These are phyloP conservation scores for Thaumatotibia leucotreta DNA, from an alignment of 1,140 invertebrate species.

Conservation along the genomic window DNA sequence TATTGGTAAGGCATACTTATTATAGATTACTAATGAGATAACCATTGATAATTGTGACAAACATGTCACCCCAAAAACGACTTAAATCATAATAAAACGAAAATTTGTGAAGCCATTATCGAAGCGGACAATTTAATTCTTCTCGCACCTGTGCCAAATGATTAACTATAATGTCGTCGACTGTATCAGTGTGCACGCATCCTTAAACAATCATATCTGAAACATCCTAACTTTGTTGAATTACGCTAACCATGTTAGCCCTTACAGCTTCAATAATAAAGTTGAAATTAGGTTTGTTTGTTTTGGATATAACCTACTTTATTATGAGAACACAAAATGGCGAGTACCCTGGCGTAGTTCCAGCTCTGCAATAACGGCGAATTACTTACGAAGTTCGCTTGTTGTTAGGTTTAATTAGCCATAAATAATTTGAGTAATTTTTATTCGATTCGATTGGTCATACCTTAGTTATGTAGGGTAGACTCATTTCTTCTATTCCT, in stretches of 20 bases:
- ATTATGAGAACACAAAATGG: not conserved
- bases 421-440: not conserved
- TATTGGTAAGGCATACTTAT: too few relatives aligned
- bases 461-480: too few relatives aligned
- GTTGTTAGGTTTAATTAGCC: not conserved
- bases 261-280: not conserved
- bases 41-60: too few relatives aligned
- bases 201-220: not conserved
- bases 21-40: too few relatives aligned
- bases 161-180: conserved; percentile 5
- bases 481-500: too few relatives aligned
- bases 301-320: not conserved
- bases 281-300: not conserved
- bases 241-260: not conserved
- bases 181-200: not conserved
- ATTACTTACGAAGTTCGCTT: conserved; percentile 9
- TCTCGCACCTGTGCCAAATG: not conserved
- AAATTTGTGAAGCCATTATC: not conserved
- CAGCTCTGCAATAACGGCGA: conserved; percentile 1
- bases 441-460: not conserved
- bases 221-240: not conserved
- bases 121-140: not conserved
- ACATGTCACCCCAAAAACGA: not conserved
- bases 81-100: not conserved
- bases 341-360: not conserved